Evolutionary conservation across 2,113 vertebrate genomes (phyloP).

Genomic region (Triplophysa rosa): DNA sequence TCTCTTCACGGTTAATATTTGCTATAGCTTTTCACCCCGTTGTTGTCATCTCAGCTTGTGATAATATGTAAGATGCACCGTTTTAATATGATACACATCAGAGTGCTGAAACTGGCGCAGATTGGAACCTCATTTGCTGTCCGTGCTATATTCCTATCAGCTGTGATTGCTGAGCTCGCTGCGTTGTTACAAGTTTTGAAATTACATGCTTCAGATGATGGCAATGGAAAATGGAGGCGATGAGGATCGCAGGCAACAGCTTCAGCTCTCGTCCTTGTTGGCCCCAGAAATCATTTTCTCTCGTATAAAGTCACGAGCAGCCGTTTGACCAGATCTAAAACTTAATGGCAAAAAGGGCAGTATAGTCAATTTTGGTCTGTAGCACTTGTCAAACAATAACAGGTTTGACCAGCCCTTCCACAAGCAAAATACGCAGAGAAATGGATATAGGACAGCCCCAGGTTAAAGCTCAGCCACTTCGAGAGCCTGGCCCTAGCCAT

Average conservation of each 20-base stretch:
- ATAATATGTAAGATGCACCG: slow-evolving; percentile 1
- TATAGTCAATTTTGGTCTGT: not conserved
- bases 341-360: slow-evolving; percentile 12
- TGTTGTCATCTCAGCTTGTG: slow-evolving; percentile 3
- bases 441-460: not conserved
- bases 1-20: slow-evolving; percentile 9
- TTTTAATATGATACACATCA: slow-evolving; percentile 25
- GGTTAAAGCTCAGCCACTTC: not conserved
- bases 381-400: slow-evolving; percentile 28
- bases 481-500: slow-evolving; percentile 36
- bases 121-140: slow-evolving; percentile 27
- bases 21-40: slow-evolving; percentile 17
- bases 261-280: not conserved
- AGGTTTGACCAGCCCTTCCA: slow-evolving; percentile 30
- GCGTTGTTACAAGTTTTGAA: slow-evolving; percentile 28
- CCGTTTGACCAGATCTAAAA: slow-evolving; percentile 16
- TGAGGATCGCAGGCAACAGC: slow-evolving; percentile 1
- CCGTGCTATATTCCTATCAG: slow-evolving; percentile 7
- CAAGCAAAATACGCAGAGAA: not conserved
- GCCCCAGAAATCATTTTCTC: slow-evolving; percentile 28
- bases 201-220: slow-evolving; percentile 27
- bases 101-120: not conserved
- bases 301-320: slow-evolving; percentile 5
- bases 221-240: not conserved
- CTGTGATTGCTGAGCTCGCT: slow-evolving; percentile 33